Evolutionary conservation across 2,797 vertebrate genomes (phyloP).

Genomic region (Discoglossus pictus): DNA sequence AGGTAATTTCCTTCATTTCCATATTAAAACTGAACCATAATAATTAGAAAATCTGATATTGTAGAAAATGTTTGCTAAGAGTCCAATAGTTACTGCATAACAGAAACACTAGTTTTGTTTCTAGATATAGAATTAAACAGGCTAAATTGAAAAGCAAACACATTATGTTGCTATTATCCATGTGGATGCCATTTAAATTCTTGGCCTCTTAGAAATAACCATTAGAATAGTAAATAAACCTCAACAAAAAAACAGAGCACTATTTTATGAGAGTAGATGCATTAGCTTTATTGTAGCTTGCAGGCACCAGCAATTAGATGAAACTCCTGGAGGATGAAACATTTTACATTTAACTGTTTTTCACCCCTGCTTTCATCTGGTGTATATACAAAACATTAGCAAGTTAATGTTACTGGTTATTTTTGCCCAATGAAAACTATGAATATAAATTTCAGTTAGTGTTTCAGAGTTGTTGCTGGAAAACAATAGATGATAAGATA

Average conservation of each 20-base stretch:
- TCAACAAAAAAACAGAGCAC: conserved; percentile 50
- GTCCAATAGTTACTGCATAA: conserved; percentile 20
- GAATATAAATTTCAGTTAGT: conserved; percentile 45
- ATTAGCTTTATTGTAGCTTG: conserved; percentile 57
- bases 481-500: conserved; percentile 43
- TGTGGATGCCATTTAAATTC: conserved; percentile 52
- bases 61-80: conserved; percentile 12
- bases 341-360: conserved; percentile 57
- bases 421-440: conserved; percentile 51
- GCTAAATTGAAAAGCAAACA: conserved; percentile 56
- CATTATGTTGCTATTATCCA: conserved; percentile 51
- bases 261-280: conserved; percentile 57
- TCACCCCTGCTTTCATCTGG: conserved; percentile 47
- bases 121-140: conserved; percentile 50
- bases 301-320: conserved; percentile 56
- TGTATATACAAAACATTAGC: conserved; percentile 47
- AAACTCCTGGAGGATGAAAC: conserved; percentile 53
- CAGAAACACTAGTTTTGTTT: conserved; percentile 43
- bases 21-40: conserved; percentile 1
- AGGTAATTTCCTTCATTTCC: not conserved
- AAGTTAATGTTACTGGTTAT: conserved; percentile 44
- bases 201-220: conserved; percentile 52
- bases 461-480: conserved; percentile 31
- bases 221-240: conserved; percentile 56
- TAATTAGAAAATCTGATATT: conserved; percentile 12